Conservation (phyloP, 2,888 invertebrate species). For the Drosophila anomalata region DNA sequence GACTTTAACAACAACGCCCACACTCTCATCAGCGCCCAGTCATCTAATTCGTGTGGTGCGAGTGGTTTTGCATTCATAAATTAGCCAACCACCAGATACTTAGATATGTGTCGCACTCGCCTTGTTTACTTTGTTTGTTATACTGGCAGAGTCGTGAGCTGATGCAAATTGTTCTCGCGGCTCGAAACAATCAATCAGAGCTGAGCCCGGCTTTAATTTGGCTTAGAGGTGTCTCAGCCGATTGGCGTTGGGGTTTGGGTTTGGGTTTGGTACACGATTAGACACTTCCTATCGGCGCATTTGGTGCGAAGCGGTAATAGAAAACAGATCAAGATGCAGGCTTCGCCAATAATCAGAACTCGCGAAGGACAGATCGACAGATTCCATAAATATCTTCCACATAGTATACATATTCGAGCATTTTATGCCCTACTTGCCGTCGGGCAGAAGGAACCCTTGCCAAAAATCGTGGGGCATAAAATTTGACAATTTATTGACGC, state of each 20-base stretch:
- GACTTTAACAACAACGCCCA: slow-evolving; percentile 57
- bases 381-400: slow-evolving; percentile 14
- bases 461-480: slow-evolving; percentile 66
- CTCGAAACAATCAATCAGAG: slow-evolving; percentile 63
- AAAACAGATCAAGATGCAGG: too few species aligned
- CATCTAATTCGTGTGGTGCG: slow-evolving; percentile 73
- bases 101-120: slow-evolving; percentile 55
- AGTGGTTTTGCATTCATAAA: slow-evolving; percentile 77
- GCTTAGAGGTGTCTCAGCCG: slow-evolving; percentile 51
- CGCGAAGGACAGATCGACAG: background rate
- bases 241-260: slow-evolving; percentile 57
- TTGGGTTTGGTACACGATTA: slow-evolving; percentile 32
- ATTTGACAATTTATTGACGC: slow-evolving; percentile 82
- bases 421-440: slow-evolving; percentile 41
- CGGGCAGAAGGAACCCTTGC: slow-evolving; percentile 43
- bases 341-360: too few species aligned
- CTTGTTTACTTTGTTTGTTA: background rate
- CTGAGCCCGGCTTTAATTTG: slow-evolving; percentile 56
- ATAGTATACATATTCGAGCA: background rate
- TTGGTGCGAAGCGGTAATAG: too few species aligned
- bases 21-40: slow-evolving; percentile 45
- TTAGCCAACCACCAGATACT: slow-evolving; percentile 60
- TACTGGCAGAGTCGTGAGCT: slow-evolving; percentile 58
- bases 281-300: slow-evolving; percentile 29
- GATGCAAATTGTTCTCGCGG: slow-evolving; percentile 63